Evolutionary conservation across 2,797 vertebrate genomes (phyloP), one percentile per base, ranked within the genome.

Genomic region (Hephaestus fuliginosus): DNA sequence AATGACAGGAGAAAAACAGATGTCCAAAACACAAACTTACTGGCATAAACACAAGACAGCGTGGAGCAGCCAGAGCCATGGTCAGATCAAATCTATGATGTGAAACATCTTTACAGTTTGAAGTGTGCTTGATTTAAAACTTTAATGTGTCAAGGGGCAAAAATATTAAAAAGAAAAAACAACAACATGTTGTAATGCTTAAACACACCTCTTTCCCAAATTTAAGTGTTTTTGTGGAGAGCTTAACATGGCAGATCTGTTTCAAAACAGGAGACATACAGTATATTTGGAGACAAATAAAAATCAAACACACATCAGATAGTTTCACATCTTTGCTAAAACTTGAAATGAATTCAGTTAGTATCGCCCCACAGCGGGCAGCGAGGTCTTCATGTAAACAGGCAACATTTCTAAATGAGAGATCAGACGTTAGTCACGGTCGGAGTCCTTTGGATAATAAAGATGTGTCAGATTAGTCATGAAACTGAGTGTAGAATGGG

Each of bases 331-430:
- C 8, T n/a, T 41, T 25, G 7, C 25, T 82, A 62, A 88, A 80
- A 81, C 46, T 46, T 76, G 52, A 84, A 87, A 88, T 80, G 75
- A 63, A 76, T 87, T 80, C n/a, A 43, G 69, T 79, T 85, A 67
- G 78, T 74, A 76, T 80, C 52, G 63, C 36, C 55, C 55, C 73
- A 82, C 53, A 78, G 70, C 78, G 76, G 74, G 61, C 82, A 89
- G 72, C 74, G 63, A 82, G 61, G 55, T 65, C 39, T 69, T 73
- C 76, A 68, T 90, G 85, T 89, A 87, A 90, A 92, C 85, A 90
- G 73, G 79, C 76, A 85, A 83, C 79, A 82, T 65, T 81, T 68
- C 73, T 4, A 65, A 69, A 64, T 28, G 43, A 75, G 52, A 66
- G 11, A 66, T 65, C 58, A 44, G 64, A 68, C 76, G 66, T 64